Evolutionary conservation across 2,113 vertebrate species (phyloP).

Genomic region (Phoxinus phoxinus): DNA sequence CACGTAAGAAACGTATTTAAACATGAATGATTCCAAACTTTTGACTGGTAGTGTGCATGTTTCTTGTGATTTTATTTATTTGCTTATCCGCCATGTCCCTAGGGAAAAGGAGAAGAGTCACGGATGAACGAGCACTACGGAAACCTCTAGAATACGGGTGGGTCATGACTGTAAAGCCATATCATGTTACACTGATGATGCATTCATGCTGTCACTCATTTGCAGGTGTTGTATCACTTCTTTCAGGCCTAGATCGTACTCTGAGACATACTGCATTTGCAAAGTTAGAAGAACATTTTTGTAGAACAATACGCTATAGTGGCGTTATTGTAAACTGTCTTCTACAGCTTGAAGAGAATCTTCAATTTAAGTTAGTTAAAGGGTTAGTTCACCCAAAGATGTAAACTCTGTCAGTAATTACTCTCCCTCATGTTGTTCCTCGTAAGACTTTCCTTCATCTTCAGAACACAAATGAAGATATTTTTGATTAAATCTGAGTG

Average conservation of each 20-base stretch:
- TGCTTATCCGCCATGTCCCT: slow-evolving; percentile 33
- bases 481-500: too few species aligned
- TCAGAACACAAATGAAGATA: too few species aligned
- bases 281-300: neutral
- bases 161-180: slow-evolving; percentile 51
- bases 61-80: neutral
- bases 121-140: slow-evolving; percentile 85
- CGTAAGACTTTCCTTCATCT: too few species aligned
- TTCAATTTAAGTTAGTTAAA: neutral
- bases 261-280: too few species aligned
- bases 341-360: neutral
- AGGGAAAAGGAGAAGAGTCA: slow-evolving; percentile 85
- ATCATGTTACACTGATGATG: neutral
- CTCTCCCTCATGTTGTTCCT: too few species aligned
- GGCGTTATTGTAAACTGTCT: neutral
- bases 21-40: too few species aligned
- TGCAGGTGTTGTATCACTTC: neutral
- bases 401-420: too few species aligned
- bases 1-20: too few species aligned
- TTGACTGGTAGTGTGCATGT: neutral
- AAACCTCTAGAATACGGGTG: slow-evolving; percentile 91
- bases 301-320: neutral
- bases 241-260: neutral
- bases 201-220: neutral
- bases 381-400: too few species aligned